phyloP scores from a whole-genome alignment of 2,113 vertebrate species.

The Pyxicephalus adspersus region DNA sequence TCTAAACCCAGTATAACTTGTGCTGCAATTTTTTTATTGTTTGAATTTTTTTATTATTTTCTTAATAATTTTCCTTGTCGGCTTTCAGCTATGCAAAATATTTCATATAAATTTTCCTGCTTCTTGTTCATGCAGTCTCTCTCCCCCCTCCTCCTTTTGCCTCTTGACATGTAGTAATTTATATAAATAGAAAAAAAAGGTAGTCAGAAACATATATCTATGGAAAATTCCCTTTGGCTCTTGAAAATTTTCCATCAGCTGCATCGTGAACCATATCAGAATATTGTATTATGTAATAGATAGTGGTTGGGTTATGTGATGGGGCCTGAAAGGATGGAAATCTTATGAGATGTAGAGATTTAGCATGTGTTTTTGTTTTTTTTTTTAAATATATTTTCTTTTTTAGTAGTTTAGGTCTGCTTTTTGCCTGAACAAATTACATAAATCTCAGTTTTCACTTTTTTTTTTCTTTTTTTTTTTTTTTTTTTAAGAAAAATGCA shows the following conservation, averaged over 20 bases:
- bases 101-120: slow-evolving; percentile 28
- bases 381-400: too few species aligned
- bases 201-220: slow-evolving; percentile 31
- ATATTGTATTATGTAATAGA: slow-evolving; percentile 1
- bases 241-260: slow-evolving; percentile 32
- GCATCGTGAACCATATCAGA: neutral
- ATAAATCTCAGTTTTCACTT: too few species aligned
- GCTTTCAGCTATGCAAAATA: slow-evolving; percentile 20
- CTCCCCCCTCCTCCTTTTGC: too few species aligned
- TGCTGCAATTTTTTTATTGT: neutral
- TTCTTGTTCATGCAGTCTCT: neutral
- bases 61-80: slow-evolving; percentile 15
- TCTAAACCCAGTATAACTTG: neutral
- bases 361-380: too few species aligned
- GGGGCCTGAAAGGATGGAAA: neutral
- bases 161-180: slow-evolving; percentile 1
- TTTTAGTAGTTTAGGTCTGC: too few species aligned
- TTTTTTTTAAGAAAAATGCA: too few species aligned
- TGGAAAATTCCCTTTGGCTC: slow-evolving; percentile 32
- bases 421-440: too few species aligned
- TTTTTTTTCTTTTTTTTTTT: too few species aligned
- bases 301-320: neutral
- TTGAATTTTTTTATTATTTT: slow-evolving; percentile 37
- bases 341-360: neutral
- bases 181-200: slow-evolving; percentile 29